A percentile compares a stretch with the other conserved stretches of the same genome.
phyloP scores from a whole-genome alignment of 2,113 vertebrate species.

The Rana temporaria region DNA sequence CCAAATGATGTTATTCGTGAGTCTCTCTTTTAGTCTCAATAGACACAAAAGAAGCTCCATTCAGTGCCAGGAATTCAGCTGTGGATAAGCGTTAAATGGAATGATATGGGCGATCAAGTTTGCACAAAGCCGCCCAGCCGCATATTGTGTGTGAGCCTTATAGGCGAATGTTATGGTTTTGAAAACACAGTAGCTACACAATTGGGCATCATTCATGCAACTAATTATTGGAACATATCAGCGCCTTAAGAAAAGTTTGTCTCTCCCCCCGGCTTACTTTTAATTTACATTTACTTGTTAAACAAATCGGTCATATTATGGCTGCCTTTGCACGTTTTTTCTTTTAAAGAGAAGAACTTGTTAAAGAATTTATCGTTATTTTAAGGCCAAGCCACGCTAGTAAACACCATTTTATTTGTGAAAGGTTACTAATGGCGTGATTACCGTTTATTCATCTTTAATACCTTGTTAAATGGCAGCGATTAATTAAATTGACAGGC shows the following conservation, averaged over 20 bases:
- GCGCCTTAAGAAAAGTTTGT: not conserved
- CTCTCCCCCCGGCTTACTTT: not conserved
- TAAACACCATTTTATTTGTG: not conserved
- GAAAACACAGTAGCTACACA: slow-evolving; percentile 38
- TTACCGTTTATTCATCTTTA: not conserved
- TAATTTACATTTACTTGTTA: slow-evolving; percentile 16
- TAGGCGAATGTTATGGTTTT: slow-evolving; percentile 39
- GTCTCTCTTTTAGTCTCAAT: slow-evolving; percentile 26
- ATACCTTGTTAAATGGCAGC: slow-evolving; percentile 1
- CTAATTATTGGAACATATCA: slow-evolving; percentile 51
- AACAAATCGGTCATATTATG: slow-evolving; percentile 1
- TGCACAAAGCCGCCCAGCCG: slow-evolving; percentile 30
- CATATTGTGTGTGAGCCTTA: slow-evolving; percentile 25
- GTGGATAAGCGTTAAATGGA: slow-evolving; percentile 21
- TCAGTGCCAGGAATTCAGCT: slow-evolving; percentile 39
- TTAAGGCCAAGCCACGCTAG: not conserved
- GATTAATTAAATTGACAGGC: slow-evolving; percentile 28
- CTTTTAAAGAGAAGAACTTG: not conserved
- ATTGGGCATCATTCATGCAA: slow-evolving; percentile 44
- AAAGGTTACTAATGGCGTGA: not conserved
- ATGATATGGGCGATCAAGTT: slow-evolving; percentile 48
- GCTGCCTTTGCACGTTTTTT: not conserved
- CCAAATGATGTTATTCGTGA: slow-evolving; percentile 35
- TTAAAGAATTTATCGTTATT: slow-evolving; percentile 3
- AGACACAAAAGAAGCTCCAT: slow-evolving; percentile 22